Percentiles rank a stretch among this genome's conserved stretches.
Evolutionary conservation across 2,113 vertebrate genomes (phyloP).

Genomic region (Peromyscus leucopus): DNA sequence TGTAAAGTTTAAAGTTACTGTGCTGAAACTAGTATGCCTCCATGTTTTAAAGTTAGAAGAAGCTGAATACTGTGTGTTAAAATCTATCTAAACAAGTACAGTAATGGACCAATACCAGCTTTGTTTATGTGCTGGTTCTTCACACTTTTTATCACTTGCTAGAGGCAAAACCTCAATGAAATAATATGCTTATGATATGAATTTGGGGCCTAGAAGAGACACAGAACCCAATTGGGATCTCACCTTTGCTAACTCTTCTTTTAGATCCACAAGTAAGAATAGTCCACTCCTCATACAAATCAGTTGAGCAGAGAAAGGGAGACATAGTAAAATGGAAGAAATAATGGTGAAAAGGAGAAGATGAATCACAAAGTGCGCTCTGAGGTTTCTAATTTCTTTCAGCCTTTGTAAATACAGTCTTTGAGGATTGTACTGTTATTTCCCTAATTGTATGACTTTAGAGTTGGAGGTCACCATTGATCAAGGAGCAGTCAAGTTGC

Average conservation of each 20-base stretch:
- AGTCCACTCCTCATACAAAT: not conserved
- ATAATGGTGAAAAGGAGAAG: not conserved
- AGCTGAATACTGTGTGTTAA: not conserved
- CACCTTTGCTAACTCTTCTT: not conserved
- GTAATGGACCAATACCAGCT: not conserved
- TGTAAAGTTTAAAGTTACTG: constrained; percentile 41
- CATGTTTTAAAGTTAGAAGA: constrained; percentile 6
- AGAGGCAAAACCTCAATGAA: not conserved
- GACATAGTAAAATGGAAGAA: not conserved
- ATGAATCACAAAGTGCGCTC: not conserved
- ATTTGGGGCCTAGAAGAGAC: not conserved
- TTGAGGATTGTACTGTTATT: not conserved
- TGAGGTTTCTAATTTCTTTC: not conserved
- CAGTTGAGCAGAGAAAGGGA: not conserved
- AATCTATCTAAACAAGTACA: not conserved
- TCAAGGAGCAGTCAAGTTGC: not conserved
- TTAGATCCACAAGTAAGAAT: not conserved
- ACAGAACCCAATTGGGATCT: not conserved
- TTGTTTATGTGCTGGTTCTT: constrained; percentile 4
- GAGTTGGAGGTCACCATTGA: not conserved
- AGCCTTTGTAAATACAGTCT: not conserved
- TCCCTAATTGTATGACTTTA: not conserved
- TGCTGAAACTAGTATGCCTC: not conserved
- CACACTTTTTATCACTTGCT: not conserved
- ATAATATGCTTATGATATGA: not conserved